These are phyloP conservation scores for Amblyopsis rosae DNA, from an alignment of 2,113 vertebrate species.

Conservation along the genomic window DNA sequence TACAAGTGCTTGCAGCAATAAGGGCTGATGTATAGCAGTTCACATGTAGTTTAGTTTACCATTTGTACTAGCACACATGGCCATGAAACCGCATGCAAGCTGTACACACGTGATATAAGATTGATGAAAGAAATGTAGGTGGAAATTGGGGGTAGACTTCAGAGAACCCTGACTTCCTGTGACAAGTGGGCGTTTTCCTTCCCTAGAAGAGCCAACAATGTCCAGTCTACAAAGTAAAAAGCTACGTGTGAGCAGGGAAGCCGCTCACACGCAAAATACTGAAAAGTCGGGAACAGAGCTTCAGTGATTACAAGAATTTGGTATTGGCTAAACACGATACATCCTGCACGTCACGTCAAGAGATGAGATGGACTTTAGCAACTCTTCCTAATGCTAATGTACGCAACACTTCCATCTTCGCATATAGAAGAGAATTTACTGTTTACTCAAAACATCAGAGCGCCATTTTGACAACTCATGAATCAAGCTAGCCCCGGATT, in stretches of 20 bases:
- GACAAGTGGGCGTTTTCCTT: background rate
- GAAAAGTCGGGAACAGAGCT: no score
- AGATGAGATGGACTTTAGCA: no score
- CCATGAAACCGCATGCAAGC: constrained; percentile 20
- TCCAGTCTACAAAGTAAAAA: no score
- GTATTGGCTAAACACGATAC: no score
- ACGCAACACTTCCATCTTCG: no score
- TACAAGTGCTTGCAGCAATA: constrained; percentile 4
- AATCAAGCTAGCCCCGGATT: background rate
- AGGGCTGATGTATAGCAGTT: constrained; percentile 35
- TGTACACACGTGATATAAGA: constrained; percentile 20
- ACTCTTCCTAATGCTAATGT: no score
- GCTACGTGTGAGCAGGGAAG: no score
- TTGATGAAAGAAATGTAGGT: constrained; percentile 26
- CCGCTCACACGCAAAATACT: no score
- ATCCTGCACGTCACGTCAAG: no score
- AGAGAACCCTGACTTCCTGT: background rate
- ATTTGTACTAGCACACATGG: constrained; percentile 34
- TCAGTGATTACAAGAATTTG: no score
- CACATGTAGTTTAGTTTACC: constrained; percentile 52
- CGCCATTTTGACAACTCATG: constrained; percentile 5
- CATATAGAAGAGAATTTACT: no score
- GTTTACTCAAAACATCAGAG: background rate
- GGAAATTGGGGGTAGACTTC: background rate
- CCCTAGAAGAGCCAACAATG: no score